Percentiles rank a stretch among this genome's conserved stretches.
phyloP scores from a whole-genome alignment of 2,797 vertebrate genomes.

The Capromys pilorides region DNA sequence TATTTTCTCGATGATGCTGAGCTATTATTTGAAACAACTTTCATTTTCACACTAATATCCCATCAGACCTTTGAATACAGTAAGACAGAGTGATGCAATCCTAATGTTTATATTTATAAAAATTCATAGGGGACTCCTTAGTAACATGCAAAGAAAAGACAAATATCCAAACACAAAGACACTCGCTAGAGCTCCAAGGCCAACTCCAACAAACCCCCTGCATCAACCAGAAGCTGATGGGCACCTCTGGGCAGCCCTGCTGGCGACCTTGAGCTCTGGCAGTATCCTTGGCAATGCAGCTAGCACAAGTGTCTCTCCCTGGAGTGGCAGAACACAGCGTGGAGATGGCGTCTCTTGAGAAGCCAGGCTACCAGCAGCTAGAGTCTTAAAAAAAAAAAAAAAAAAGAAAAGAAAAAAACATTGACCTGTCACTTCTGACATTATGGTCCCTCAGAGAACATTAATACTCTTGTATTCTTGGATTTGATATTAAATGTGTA shows the following conservation, averaged over 20 bases:
- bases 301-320: neutral
- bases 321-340: neutral
- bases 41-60: neutral
- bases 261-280: neutral
- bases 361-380: neutral
- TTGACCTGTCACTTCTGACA: neutral
- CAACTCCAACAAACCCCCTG: neutral
- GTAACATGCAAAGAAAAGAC: neutral
- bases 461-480: neutral
- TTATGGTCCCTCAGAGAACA: neutral
- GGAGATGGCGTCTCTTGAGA: neutral
- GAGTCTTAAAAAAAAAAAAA: neutral
- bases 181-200: conserved; percentile 4
- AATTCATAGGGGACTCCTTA: neutral
- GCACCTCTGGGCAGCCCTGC: neutral
- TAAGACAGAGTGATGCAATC: neutral
- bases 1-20: neutral
- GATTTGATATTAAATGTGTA: neutral
- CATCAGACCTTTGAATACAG: neutral
- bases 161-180: neutral
- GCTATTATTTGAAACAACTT: conserved; percentile 7
- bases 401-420: neutral
- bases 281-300: neutral
- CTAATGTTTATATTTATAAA: neutral
- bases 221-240: neutral